Evolutionary conservation across 2,888 invertebrate genomes (phyloP).

Genomic region (Acanthosepion esculentum): DNA sequence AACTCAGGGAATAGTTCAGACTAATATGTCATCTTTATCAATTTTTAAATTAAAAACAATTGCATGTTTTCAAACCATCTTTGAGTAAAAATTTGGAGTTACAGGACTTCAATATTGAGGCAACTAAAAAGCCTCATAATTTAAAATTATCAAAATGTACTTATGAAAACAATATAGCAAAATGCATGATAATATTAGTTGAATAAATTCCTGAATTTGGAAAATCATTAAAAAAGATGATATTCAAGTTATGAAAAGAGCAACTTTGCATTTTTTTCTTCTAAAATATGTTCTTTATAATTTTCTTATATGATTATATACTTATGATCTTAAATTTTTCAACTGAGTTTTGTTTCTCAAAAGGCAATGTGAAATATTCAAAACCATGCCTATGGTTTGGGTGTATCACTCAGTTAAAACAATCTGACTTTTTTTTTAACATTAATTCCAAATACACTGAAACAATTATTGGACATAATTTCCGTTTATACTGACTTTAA

Average conservation of each 20-base stretch:
- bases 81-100: background rate
- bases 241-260: background rate
- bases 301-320: background rate
- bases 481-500: background rate
- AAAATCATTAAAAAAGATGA: background rate
- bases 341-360: background rate
- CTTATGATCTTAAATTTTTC: background rate
- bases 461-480: background rate
- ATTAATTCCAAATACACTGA: background rate
- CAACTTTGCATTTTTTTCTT: background rate
- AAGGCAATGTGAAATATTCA: background rate
- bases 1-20: background rate
- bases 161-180: background rate
- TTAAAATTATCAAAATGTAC: background rate
- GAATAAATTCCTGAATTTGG: background rate
- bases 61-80: background rate
- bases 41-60: background rate
- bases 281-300: background rate
- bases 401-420: background rate
- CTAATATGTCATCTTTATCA: background rate
- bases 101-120: background rate
- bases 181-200: background rate
- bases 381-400: background rate
- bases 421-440: background rate
- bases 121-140: background rate